A percentile compares a stretch with the other conserved stretches of the same genome.
These are phyloP conservation scores for Plumapathes pennacea DNA, from an alignment of 92 coral and sea anemone genomes.

Conservation along the genomic window DNA sequence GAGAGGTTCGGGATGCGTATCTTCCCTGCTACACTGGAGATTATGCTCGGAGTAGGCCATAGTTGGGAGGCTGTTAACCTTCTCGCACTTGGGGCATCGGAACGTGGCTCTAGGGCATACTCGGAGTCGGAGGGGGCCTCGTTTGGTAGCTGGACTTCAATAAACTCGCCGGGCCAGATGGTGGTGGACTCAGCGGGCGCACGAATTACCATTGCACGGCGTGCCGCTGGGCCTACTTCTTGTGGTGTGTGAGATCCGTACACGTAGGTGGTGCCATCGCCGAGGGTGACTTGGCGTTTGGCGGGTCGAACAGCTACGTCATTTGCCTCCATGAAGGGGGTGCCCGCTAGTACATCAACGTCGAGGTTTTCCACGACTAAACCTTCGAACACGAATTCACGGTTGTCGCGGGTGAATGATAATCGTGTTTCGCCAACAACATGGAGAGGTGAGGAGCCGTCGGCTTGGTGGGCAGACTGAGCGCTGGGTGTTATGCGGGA, in stretches of 20 bases:
- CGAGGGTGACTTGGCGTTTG: slow-evolving; percentile 29
- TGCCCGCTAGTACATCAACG: slow-evolving; percentile 20
- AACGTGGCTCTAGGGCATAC: slow-evolving; percentile 51
- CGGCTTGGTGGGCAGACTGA: slow-evolving; percentile 48
- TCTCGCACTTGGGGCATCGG: slow-evolving; percentile 28
- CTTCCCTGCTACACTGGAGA: slow-evolving; percentile 40
- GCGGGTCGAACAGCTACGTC: slow-evolving; percentile 48
- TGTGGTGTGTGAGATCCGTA: slow-evolving; percentile 24
- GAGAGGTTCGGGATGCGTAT: slow-evolving; percentile 59
- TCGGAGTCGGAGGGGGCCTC: slow-evolving; percentile 36
- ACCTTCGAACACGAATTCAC: slow-evolving; percentile 17
- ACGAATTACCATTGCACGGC: slow-evolving; percentile 19
- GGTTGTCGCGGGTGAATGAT: slow-evolving; percentile 26
- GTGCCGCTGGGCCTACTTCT: not conserved
- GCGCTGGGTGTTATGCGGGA: slow-evolving; percentile 27
- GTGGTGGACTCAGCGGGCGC: slow-evolving; percentile 36
- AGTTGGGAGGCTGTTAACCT: slow-evolving; percentile 25
- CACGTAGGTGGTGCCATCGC: slow-evolving; percentile 25
- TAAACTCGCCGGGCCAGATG: slow-evolving; percentile 50
- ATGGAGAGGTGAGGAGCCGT: slow-evolving; percentile 43
- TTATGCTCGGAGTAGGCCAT: slow-evolving; percentile 25
- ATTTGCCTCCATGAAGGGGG: slow-evolving; percentile 50
- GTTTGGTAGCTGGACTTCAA: slow-evolving; percentile 37
- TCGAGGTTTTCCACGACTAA: slow-evolving; percentile 28
- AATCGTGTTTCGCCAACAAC: slow-evolving; percentile 31